These are phyloP conservation scores for Drosophila ananassae DNA, from an alignment of 1,140 invertebrate genomes.

Conservation along the genomic window DNA sequence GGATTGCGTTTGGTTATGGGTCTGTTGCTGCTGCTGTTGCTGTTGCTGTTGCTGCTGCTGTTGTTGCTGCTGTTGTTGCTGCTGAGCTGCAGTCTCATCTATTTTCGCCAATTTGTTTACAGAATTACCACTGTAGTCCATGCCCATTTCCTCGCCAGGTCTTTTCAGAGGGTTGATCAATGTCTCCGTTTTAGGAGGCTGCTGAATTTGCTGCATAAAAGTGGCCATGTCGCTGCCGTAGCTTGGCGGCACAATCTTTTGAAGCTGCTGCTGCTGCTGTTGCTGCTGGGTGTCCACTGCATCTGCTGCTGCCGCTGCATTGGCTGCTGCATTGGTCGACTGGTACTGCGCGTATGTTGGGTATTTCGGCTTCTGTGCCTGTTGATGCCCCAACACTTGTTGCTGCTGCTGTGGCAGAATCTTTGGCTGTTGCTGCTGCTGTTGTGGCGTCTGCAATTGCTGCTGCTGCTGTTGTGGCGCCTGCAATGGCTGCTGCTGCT, in stretches of 20 bases:
- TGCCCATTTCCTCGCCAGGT: conserved; percentile 58
- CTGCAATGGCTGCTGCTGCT: conserved; percentile 39
- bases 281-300: conserved; percentile 45
- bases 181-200: conserved; percentile 64
- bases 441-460: conserved; percentile 39
- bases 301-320: conserved; percentile 68
- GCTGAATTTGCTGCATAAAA: conserved; percentile 78
- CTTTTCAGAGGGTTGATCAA: conserved; percentile 69
- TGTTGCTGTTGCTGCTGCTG: conserved; percentile 31
- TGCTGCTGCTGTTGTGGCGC: conserved; percentile 45
- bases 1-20: conserved; percentile 48
- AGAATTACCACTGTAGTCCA: conserved; percentile 65
- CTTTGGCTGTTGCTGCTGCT: conserved; percentile 31
- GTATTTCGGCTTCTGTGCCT: conserved; percentile 64
- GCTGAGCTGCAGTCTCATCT: conserved; percentile 51
- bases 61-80: conserved; percentile 33
- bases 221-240: conserved; percentile 76
- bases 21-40: conserved; percentile 41
- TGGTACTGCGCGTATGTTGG: conserved; percentile 79
- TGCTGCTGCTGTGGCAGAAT: conserved; percentile 42
- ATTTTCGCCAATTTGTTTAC: conserved; percentile 60
- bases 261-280: conserved; percentile 40
- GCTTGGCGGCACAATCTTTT: conserved; percentile 62
- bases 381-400: conserved; percentile 37
- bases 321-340: conserved; percentile 74